Evolutionary conservation across 2,113 vertebrate genomes (phyloP).

Genomic region (Gambusia holbrooki): DNA sequence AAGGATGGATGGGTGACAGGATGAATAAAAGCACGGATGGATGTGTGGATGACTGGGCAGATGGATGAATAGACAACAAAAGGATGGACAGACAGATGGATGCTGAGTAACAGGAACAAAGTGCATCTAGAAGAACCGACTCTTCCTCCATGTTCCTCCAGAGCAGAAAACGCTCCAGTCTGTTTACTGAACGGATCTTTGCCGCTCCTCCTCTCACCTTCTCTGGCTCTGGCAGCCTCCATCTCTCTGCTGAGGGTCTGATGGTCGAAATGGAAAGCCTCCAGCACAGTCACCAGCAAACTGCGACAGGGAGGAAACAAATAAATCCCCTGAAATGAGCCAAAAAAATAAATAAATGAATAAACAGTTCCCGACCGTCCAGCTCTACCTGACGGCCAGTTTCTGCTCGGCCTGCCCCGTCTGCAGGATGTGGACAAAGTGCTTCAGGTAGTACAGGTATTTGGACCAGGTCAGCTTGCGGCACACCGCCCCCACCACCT

Average conservation of each 20-base stretch:
- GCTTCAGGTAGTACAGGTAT: constrained; percentile 91
- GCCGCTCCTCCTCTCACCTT: constrained; percentile 73
- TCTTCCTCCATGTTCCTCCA: background rate
- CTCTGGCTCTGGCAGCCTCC: constrained; percentile 79
- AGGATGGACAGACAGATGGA: too few species aligned
- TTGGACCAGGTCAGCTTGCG: constrained; percentile 91
- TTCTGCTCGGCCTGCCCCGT: constrained; percentile 87
- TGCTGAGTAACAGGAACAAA: too few species aligned
- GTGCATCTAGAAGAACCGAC: too few species aligned
- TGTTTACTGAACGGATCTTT: background rate
- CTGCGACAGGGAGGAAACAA: constrained; percentile 66
- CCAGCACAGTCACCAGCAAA: constrained; percentile 89
- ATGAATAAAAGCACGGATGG: too few species aligned
- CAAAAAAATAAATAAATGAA: too few species aligned
- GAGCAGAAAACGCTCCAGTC: background rate
- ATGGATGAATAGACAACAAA: too few species aligned
- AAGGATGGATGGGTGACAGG: too few species aligned
- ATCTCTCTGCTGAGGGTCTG: constrained; percentile 89
- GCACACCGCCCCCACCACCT: constrained; percentile 91
- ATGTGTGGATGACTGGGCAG: too few species aligned
- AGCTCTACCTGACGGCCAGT: constrained; percentile 87
- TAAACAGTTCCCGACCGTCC: background rate
- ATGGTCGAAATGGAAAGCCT: constrained; percentile 95
- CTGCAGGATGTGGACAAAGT: constrained; percentile 92
- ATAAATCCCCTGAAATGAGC: too few species aligned